Base-by-base conservation (phyloP, 2,888 invertebrate species). In the Agrenia bidenticulata region DNA sequence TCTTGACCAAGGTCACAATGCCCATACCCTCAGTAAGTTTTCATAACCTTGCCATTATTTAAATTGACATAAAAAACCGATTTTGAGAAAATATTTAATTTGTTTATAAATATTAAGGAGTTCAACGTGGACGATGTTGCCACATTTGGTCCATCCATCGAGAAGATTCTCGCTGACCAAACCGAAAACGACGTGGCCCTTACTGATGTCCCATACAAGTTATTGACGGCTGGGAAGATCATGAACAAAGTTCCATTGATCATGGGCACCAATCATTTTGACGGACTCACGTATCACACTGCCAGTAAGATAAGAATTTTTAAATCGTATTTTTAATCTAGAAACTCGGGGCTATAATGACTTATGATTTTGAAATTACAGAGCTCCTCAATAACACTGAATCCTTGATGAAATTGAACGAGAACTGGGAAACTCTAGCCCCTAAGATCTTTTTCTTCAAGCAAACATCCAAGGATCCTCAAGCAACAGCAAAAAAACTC, bases 211-310 rank as follows among this genome's bases (percentile, higher is more conserved):
- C 73, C 73, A 42, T 26, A 57, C 17, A 65, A 59, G 9, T 63
- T 72, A 42, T 32, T 68, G 49, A 66, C 61, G 0, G 54, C 50
- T 19, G 70, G 70, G 1, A 70, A 71, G 37, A 56, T 73, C 11
- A 53, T 51, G 24, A 73, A 63, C 58, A 70, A 73, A 57, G 72
- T 72, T n/a, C 69, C 62, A 62, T 17, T 63, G 11, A 66, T 62
- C 41, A 58, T 58, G 21, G 69, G 67, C 15, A 55, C 58, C 2
- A 69, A 70, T 24, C 54, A 59, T n/a, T 5, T 50, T 0, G 67
- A 69, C 11, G 73, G 73, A 1, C 24, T 66, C 15, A 59, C 23
- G 0, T 11, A 5, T 23, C 26, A 23, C 15, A 1, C 56, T n/a
- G 27, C 54, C 9, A 17, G 19, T 55, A 55, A 26, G 27, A 53